Percentiles rank a stretch among this genome's conserved stretches.
Evolutionary conservation across 2,888 invertebrate genomes (phyloP).

Genomic region (Chrysodeixis includens): DNA sequence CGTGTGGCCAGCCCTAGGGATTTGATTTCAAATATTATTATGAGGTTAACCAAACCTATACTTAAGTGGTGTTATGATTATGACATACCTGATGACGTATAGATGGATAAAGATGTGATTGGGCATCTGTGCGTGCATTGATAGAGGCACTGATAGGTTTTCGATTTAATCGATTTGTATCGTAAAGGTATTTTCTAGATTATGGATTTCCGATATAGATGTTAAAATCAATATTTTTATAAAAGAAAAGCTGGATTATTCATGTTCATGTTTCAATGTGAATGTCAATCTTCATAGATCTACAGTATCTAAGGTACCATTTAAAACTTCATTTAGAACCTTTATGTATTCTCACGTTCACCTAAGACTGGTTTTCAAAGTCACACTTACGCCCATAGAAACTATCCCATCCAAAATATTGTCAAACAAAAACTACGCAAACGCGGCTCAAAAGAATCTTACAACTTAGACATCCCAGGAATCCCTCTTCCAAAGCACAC

Average conservation of each 20-base stretch:
- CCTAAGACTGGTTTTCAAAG: background rate
- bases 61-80: background rate
- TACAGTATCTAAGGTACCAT: too few species aligned
- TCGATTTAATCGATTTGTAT: too few species aligned
- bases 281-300: too few species aligned
- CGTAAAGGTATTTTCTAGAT: too few species aligned
- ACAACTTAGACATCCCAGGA: conserved; percentile 38
- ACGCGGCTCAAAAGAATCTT: conserved; percentile 14
- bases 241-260: too few species aligned
- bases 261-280: too few species aligned
- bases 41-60: background rate
- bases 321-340: background rate
- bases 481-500: conserved; percentile 28
- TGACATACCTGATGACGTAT: background rate
- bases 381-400: background rate
- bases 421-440: conserved; percentile 34
- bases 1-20: conserved; percentile 61
- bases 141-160: too few species aligned
- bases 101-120: background rate
- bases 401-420: conserved; percentile 6
- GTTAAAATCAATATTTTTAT: too few species aligned
- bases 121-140: too few species aligned
- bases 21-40: conserved; percentile 10
- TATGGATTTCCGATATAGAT: too few species aligned
- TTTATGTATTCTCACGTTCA: background rate